Evolutionary conservation across 2,113 vertebrate species (phyloP).

Genomic region (Uria aalge): DNA sequence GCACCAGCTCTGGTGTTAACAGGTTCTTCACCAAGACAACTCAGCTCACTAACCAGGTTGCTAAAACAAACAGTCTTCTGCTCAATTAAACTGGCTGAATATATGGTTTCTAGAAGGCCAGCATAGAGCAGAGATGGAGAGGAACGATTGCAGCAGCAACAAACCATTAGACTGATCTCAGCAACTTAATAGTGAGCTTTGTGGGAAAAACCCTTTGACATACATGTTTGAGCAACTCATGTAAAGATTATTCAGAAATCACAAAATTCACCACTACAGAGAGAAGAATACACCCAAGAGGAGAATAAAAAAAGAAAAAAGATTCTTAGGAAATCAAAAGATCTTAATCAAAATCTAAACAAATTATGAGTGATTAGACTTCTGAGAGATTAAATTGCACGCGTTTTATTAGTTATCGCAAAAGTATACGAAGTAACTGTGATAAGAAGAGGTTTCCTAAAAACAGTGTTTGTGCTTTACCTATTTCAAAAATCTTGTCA

Average conservation of each 20-base stretch:
- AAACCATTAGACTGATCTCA: not conserved
- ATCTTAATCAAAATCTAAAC: not conserved
- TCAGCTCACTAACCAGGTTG: not conserved
- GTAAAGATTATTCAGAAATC: not conserved
- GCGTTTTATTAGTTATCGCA: not conserved
- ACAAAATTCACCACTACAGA: not conserved
- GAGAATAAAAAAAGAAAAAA: not conserved
- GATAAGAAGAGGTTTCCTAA: not conserved
- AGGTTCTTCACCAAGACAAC: not conserved
- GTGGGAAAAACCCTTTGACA: not conserved
- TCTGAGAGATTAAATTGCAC: not conserved
- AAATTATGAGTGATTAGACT: not conserved
- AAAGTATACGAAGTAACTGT: not conserved
- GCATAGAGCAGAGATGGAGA: not conserved
- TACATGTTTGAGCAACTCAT: not conserved
- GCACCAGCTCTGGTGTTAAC: not conserved
- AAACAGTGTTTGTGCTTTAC: not conserved
- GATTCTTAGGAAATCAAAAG: not conserved
- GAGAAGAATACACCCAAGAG: not conserved
- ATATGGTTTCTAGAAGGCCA: not conserved
- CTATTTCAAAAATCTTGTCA: rapidly evolving
- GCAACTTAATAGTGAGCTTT: not conserved
- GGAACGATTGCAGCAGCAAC: not conserved
- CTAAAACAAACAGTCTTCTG: not conserved
- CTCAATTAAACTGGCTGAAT: not conserved